Conservation (phyloP, 2,888 invertebrate species). For the Thereva nobilitata region DNA sequence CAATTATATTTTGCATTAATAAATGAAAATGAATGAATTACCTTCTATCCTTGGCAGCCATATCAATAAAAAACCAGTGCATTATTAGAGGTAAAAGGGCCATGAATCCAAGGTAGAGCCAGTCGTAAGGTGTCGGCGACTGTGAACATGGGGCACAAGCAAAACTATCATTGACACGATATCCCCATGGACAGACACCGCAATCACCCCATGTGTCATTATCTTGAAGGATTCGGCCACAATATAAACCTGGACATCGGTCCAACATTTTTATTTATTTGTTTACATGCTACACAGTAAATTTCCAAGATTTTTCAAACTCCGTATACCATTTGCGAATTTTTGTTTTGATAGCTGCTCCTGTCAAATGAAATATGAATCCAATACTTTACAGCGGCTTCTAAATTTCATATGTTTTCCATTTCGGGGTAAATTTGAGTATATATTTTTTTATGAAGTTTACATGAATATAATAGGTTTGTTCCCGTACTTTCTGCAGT, state of each 20-base stretch:
- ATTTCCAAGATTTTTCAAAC: no score
- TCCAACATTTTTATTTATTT: conserved; percentile 24
- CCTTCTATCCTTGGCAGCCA: conserved; percentile 74
- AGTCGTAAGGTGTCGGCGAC: conserved; percentile 81
- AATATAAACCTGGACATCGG: conserved; percentile 56
- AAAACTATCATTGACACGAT: conserved; percentile 68
- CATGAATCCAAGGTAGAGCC: conserved; percentile 95
- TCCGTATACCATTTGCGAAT: no score
- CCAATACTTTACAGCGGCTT: no score
- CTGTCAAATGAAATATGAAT: no score
- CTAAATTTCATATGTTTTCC: no score
- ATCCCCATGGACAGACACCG: conserved; percentile 86
- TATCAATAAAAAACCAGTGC: conserved; percentile 92
- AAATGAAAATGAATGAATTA: conserved; percentile 49
- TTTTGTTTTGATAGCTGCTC: no score
- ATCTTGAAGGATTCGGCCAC: conserved; percentile 63
- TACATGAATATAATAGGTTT: no score
- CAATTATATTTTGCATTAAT: no score
- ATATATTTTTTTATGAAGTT: no score
- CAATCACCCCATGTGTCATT: conserved; percentile 79
- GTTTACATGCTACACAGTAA: neutral
- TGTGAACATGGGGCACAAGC: conserved; percentile 78
- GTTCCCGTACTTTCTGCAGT: no score
- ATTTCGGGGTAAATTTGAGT: no score
- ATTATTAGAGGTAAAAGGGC: conserved; percentile 82